Conservation (phyloP, 2,113 vertebrate genomes). For the Mohoua ochrocephala region DNA sequence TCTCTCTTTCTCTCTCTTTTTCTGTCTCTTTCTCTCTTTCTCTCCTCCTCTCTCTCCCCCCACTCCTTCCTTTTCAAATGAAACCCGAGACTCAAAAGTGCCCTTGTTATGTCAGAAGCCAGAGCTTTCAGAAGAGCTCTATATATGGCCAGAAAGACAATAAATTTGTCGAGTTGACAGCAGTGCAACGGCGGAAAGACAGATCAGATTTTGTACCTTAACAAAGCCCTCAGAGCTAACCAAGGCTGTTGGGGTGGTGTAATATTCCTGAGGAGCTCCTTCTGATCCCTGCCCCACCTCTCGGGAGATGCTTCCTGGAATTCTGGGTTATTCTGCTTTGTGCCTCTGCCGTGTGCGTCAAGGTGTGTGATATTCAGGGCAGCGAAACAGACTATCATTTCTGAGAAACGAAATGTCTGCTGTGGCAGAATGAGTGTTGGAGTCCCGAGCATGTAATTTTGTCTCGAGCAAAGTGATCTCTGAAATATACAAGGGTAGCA, state of each 20-base stretch:
- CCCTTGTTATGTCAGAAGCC: not conserved
- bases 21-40: accelerated
- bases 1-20: accelerated
- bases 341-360: not conserved
- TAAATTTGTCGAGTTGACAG: not conserved
- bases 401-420: not conserved
- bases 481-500: not conserved
- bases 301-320: not conserved
- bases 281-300: not conserved
- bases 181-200: not conserved
- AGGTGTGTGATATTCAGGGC: not conserved
- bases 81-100: not conserved
- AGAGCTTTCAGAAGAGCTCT: not conserved
- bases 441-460: not conserved
- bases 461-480: slow-evolving; percentile 19
- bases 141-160: not conserved
- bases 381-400: not conserved
- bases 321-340: not conserved
- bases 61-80: not conserved
- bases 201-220: not conserved
- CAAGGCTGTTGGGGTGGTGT: not conserved
- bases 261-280: not conserved
- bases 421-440: not conserved
- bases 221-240: not conserved
- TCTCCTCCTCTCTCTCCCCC: accelerated